These are phyloP conservation scores for Patella ulyssiponensis DNA, from an alignment of 2,888 invertebrate species.

Conservation along the genomic window DNA sequence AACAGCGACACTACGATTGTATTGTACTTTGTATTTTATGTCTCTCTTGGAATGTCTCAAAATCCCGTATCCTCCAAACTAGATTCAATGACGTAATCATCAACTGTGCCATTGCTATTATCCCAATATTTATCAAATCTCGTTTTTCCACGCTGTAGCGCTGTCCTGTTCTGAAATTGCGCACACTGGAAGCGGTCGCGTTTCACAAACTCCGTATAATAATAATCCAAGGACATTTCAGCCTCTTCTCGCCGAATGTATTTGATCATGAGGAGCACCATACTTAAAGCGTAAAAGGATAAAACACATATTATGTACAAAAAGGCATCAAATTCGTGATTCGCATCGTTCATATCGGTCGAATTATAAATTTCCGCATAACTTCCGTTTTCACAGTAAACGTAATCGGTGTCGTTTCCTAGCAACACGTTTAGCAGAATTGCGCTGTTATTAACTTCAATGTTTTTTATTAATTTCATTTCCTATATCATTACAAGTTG, in stretches of 20 bases:
- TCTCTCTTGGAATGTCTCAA: too few species aligned
- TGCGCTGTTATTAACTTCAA: background rate
- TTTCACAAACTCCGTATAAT: conserved; percentile 60
- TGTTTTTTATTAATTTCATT: background rate
- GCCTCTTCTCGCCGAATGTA: conserved; percentile 59
- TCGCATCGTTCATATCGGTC: background rate
- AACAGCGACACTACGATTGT: too few species aligned
- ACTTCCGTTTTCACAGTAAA: conserved; percentile 18
- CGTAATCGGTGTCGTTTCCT: background rate
- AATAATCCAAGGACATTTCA: conserved; percentile 53
- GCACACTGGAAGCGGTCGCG: conserved; percentile 47
- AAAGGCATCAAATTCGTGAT: conserved; percentile 48
- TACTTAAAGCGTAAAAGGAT: conserved; percentile 59
- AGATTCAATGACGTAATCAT: background rate
- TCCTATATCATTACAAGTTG: background rate
- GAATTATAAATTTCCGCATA: background rate
- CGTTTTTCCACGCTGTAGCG: conserved; percentile 25
- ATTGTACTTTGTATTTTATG: too few species aligned
- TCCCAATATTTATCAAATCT: background rate
- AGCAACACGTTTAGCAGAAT: background rate
- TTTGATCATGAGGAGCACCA: conserved; percentile 60
- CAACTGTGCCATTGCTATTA: background rate
- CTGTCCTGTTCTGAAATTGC: conserved; percentile 34
- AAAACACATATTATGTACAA: conserved; percentile 61
- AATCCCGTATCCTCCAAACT: background rate